Conservation (phyloP, 2,888 invertebrate species). For the Cartodere bifasciata region DNA sequence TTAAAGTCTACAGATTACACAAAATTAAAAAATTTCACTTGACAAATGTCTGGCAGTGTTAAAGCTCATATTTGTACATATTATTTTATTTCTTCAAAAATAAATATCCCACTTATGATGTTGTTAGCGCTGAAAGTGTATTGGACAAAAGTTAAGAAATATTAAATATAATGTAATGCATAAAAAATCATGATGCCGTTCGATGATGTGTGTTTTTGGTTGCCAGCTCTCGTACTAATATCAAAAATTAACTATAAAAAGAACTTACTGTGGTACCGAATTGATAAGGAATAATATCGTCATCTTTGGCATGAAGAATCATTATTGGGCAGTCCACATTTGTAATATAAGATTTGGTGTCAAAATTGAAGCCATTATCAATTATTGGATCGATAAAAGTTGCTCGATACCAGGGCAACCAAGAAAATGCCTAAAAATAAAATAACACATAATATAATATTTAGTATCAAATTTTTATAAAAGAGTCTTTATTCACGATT, state of each 20-base stretch:
- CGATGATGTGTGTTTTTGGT: no score
- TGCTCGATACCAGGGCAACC: slow-evolving; percentile 73
- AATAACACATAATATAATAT: slow-evolving; percentile 1
- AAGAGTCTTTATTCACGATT: neutral
- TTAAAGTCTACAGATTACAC: no score
- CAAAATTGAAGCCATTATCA: slow-evolving; percentile 57
- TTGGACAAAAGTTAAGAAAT: no score
- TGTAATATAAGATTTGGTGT: slow-evolving; percentile 54
- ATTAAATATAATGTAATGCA: no score
- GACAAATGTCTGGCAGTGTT: no score
- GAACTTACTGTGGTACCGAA: slow-evolving; percentile 8
- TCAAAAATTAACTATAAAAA: neutral
- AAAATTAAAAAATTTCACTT: no score
- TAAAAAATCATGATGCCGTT: no score
- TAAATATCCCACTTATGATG: no score
- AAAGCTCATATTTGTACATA: no score
- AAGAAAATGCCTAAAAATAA: slow-evolving; percentile 51
- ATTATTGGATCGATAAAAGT: slow-evolving; percentile 67
- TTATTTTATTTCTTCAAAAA: no score
- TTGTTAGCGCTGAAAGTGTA: no score
- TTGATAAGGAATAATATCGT: slow-evolving; percentile 9
- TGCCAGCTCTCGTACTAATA: no score
- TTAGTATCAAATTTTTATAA: slow-evolving; percentile 5
- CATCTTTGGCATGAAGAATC: slow-evolving; percentile 12
- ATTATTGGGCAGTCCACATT: slow-evolving; percentile 10